These are phyloP conservation scores for Nomada goodeniana DNA, from an alignment of 2,888 invertebrate species.

Conservation along the genomic window DNA sequence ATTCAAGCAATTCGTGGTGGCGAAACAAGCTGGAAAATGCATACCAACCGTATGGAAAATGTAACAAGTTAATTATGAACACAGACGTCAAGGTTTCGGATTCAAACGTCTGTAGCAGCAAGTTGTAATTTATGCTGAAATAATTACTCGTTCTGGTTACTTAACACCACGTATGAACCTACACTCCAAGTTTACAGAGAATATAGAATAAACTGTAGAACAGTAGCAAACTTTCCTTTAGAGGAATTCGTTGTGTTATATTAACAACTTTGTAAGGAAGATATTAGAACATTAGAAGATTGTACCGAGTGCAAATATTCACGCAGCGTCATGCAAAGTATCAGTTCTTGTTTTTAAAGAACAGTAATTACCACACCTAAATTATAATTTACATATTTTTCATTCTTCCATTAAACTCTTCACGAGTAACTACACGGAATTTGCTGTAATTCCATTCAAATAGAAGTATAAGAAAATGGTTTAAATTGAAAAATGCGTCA, in stretches of 20 bases:
- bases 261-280: neutral
- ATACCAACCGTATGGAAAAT: neutral
- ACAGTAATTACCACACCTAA: no score
- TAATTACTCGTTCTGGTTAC: slow-evolving; percentile 27
- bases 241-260: neutral
- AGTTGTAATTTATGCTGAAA: slow-evolving; percentile 28
- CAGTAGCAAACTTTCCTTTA: neutral
- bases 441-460: no score
- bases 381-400: no score
- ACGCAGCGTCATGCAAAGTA: no score
- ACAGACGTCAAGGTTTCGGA: neutral
- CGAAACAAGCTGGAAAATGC: neutral
- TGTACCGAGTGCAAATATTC: no score
- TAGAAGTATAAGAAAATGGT: no score
- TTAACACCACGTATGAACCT: slow-evolving; percentile 1
- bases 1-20: neutral
- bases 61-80: slow-evolving; percentile 13
- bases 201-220: neutral
- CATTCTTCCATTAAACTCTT: no score
- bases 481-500: no score
- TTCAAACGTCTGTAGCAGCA: slow-evolving; percentile 6
- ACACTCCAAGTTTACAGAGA: neutral
- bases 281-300: neutral
- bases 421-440: no score
- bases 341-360: no score